Conservation (phyloP, 2,888 invertebrate species). For the Thera obeliscata region DNA sequence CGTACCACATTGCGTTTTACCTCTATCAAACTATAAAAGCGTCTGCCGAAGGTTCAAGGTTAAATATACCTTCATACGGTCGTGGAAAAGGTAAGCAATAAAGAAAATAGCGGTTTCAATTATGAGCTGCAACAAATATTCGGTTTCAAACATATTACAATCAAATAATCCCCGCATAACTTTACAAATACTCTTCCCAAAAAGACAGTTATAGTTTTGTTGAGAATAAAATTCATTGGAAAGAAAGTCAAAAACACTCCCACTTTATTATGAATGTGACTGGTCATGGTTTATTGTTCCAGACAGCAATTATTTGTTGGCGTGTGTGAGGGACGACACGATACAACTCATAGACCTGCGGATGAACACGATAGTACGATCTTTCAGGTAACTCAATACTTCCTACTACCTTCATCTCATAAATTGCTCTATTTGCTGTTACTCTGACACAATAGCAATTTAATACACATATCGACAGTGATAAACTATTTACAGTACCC, state of each 20-base stretch:
- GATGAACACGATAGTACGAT: constrained; percentile 95
- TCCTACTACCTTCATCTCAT: constrained; percentile 20
- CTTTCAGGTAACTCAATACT: constrained; percentile 89
- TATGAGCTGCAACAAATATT: constrained; percentile 47
- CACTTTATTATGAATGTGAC: constrained; percentile 37
- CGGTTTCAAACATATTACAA: constrained; percentile 47
- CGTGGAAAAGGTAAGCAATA: constrained; percentile 50
- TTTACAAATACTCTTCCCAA: constrained; percentile 49
- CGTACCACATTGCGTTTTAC: constrained; percentile 47
- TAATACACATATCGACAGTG: constrained; percentile 19
- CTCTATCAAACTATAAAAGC: constrained; percentile 47
- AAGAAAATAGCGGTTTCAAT: constrained; percentile 49
- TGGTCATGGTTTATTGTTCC: constrained; percentile 62
- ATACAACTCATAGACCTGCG: constrained; percentile 97
- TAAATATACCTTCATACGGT: constrained; percentile 52
- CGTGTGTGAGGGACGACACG: constrained; percentile 97
- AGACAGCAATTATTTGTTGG: constrained; percentile 95
- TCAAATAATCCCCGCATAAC: constrained; percentile 52
- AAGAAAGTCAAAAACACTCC: constrained; percentile 29
- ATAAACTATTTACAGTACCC: constrained; percentile 23
- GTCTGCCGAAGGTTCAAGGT: constrained; percentile 57
- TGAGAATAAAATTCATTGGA: background rate
- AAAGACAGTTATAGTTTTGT: constrained; percentile 45
- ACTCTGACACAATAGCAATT: constrained; percentile 21
- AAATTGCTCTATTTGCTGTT: constrained; percentile 22